phyloP scores from a whole-genome alignment of 2,113 vertebrate species.

The Paramormyrops kingsleyae region DNA sequence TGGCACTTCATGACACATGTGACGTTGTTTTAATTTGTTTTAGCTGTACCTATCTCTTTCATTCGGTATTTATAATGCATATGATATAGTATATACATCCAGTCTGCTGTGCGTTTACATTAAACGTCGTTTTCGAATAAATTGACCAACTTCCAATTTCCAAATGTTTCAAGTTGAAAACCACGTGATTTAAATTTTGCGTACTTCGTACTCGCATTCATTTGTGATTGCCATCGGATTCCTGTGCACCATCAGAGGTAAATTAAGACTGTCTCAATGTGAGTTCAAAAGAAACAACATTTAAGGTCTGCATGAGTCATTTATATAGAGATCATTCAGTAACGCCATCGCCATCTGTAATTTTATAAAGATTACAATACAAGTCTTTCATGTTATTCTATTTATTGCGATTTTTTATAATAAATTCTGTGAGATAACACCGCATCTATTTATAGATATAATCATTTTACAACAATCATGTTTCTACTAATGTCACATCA shows the following conservation, averaged over 20 bases:
- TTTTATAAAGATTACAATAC: not conserved
- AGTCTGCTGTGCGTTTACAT: not conserved
- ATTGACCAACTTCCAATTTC: not conserved
- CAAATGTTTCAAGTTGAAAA: not conserved
- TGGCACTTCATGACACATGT: not conserved
- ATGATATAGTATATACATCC: not conserved
- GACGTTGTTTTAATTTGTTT: not conserved
- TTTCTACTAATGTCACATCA: slow-evolving; percentile 66
- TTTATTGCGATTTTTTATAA: slow-evolving; percentile 65
- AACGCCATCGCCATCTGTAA: not conserved
- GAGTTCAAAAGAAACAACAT: not conserved
- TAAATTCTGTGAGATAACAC: slow-evolving; percentile 79
- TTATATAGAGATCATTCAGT: not conserved
- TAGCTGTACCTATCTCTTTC: not conserved
- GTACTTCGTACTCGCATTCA: not conserved
- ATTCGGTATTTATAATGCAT: not conserved
- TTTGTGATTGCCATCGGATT: not conserved
- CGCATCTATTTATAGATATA: slow-evolving; percentile 61
- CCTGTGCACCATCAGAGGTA: not conserved
- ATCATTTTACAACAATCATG: slow-evolving; percentile 71
- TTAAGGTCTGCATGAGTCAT: not conserved
- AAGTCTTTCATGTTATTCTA: slow-evolving; percentile 26
- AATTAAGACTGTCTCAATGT: not conserved
- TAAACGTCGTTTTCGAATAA: not conserved
- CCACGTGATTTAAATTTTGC: not conserved